Conservation (phyloP, 2,888 invertebrate species). For the Metacarcinus magister region DNA sequence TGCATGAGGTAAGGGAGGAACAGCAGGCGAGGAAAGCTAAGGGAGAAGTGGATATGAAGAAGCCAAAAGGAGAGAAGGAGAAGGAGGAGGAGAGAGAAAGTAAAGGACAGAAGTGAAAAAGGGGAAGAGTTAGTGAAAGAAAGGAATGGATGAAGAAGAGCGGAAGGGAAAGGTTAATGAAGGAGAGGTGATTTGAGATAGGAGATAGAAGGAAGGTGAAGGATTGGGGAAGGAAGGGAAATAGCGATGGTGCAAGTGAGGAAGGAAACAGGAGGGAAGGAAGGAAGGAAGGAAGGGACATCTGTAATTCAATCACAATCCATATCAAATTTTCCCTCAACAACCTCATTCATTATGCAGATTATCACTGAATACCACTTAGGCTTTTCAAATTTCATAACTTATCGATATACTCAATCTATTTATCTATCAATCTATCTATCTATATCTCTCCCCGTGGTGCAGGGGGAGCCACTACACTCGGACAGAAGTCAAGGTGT, state of each 20-base stretch:
- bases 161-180: not conserved
- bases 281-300: not conserved
- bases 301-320: not conserved
- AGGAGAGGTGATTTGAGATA: not conserved
- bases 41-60: not conserved
- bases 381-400: not conserved
- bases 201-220: not conserved
- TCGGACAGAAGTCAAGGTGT: conserved; percentile 51
- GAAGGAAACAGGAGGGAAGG: not conserved
- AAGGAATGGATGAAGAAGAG: not conserved
- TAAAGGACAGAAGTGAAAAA: not conserved
- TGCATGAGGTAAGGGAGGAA: conserved; percentile 76
- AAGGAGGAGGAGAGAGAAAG: not conserved
- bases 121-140: not conserved
- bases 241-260: not conserved
- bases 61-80: not conserved
- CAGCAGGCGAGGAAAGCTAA: not conserved
- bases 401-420: not conserved
- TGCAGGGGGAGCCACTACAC: conserved; percentile 55
- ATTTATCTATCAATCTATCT: not conserved
- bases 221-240: not conserved
- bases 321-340: not conserved
- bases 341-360: not conserved
- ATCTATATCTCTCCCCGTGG: not conserved
- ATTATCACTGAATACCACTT: not conserved